Evolutionary conservation across 2,797 vertebrate genomes (phyloP).

Genomic region (Macropus fuliginosus): DNA sequence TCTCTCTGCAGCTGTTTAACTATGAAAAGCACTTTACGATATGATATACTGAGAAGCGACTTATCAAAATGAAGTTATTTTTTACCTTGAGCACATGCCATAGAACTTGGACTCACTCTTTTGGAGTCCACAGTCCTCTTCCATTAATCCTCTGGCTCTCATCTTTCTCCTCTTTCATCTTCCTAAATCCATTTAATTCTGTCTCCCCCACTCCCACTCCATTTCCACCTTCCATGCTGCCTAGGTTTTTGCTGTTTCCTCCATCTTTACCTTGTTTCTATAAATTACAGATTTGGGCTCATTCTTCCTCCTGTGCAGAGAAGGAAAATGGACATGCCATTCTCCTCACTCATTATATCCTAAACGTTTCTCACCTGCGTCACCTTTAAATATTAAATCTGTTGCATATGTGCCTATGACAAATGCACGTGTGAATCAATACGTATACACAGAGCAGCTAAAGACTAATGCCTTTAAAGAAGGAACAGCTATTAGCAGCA

Average conservation of each 20-base stretch:
- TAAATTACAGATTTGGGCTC: slow-evolving; percentile 26
- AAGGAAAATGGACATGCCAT: not conserved
- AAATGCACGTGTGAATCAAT: not conserved
- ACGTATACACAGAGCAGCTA: not conserved
- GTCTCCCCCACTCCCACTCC: slow-evolving; percentile 54
- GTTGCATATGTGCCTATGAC: not conserved
- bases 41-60: slow-evolving; percentile 52
- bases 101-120: slow-evolving; percentile 49
- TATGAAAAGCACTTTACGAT: slow-evolving; percentile 64
- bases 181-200: slow-evolving; percentile 56
- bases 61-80: slow-evolving; percentile 70
- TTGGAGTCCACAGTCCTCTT: slow-evolving; percentile 57
- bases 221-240: slow-evolving; percentile 44
- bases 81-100: slow-evolving; percentile 66
- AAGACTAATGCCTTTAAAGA: not conserved
- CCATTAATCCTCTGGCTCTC: slow-evolving; percentile 59
- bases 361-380: not conserved
- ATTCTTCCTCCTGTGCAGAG: slow-evolving; percentile 38
- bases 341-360: slow-evolving; percentile 8
- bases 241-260: slow-evolving; percentile 27
- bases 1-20: slow-evolving; percentile 66
- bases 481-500: not conserved
- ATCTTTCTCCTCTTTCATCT: slow-evolving; percentile 50
- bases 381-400: not conserved
- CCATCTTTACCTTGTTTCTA: not conserved